phyloP scores from a whole-genome alignment of 2,113 vertebrate species.

The Kryptolebias marmoratus region DNA sequence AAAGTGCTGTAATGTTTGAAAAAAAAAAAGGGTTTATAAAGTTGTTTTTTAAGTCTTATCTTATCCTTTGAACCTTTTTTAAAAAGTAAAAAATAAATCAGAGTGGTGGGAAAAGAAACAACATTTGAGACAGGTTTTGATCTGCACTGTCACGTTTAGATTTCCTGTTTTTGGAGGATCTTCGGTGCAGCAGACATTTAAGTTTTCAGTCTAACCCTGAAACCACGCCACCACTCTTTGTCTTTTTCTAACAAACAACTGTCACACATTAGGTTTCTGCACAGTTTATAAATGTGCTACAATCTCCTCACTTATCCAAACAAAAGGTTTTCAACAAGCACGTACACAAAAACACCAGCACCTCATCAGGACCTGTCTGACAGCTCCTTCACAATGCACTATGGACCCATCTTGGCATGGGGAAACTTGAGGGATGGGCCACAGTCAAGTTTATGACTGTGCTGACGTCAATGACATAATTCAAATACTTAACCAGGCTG shows the following conservation, averaged over 20 bases:
- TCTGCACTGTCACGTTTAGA: not conserved
- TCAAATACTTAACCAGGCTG: constrained; percentile 97
- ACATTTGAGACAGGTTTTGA: not conserved
- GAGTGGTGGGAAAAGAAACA: not conserved
- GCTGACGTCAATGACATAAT: constrained; percentile 99
- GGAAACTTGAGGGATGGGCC: constrained; percentile 86
- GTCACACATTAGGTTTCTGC: constrained; percentile 26
- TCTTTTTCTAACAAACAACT: constrained; percentile 45
- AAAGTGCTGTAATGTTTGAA: too few species aligned
- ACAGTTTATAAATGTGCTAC: constrained; percentile 35
- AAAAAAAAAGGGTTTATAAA: too few species aligned
- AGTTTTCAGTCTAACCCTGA: constrained; percentile 24
- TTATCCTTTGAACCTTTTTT: not conserved
- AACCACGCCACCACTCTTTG: constrained; percentile 31
- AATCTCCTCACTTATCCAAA: constrained; percentile 59
- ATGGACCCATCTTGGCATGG: constrained; percentile 88
- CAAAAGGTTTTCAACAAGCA: constrained; percentile 46
- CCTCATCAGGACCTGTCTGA: constrained; percentile 75
- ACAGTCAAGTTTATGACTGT: constrained; percentile 95
- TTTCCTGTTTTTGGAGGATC: not conserved
- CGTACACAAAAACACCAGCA: constrained; percentile 34
- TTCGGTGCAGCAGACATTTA: not conserved
- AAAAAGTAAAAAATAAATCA: not conserved
- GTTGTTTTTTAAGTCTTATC: not conserved
- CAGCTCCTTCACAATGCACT: constrained; percentile 81